Evolutionary conservation across 2,888 invertebrate species (phyloP), one percentile per base, ranked within the genome.

Genomic region (Lycaena phlaeas): DNA sequence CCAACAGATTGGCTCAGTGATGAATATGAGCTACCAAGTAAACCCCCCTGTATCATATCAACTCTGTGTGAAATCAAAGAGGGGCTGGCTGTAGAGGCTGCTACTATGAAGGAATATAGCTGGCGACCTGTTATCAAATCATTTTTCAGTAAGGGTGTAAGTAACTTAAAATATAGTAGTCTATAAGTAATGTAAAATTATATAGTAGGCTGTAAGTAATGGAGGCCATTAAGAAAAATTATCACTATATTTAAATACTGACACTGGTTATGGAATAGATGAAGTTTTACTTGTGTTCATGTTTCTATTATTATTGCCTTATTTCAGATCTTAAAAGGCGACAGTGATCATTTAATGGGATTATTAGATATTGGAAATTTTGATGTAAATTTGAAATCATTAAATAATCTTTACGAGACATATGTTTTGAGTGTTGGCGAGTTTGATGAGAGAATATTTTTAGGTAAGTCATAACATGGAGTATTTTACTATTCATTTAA

Each of bases 401-500:
- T 97, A 27, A 94, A 93, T 54, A 93, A 91, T 67, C 85, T 90
- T 7, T 99, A 99, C 69, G 97, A 97, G 66, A 92, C 93, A 39
- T 94, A 93, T 71, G 93, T 98, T 14, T 81, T 97, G 27, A 94
- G 91, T 66, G 92, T 93, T 45, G 97, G 97, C 1, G 96, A 97
- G 71, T 94, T 98, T 72, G 98, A 99, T 71, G 98, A 99, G 74
- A 88, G 97, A 61, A 94, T 98, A 72, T 96, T 98, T 79, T 87
- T 97, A 59, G 92, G 93, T 87, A 87, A 89, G 74, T 30, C n/a
- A 38, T 38, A 30, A n/a, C n/a, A n/a, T n/a, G n/a, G n/a, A 26
- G 14, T 11, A 29, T 42, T 36, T n/a, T n/a, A n/a, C n/a, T 11
- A 26, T n/a, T n/a, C n/a, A n/a, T n/a, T n/a, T n/a, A n/a, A n/a